Base-by-base conservation (phyloP, 2,113 vertebrate genomes). In the Lampris megalopsis region DNA sequence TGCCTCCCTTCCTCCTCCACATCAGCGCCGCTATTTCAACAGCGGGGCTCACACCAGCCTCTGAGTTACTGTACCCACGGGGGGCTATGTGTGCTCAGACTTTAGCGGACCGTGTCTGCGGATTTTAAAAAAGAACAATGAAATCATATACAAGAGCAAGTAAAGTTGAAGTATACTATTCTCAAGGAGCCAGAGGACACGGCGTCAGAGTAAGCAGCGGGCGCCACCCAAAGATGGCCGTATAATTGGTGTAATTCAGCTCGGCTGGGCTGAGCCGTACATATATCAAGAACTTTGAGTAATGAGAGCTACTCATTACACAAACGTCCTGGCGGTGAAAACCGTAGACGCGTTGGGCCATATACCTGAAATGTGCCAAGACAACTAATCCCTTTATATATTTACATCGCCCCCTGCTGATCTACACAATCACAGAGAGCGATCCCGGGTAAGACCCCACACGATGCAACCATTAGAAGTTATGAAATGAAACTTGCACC, bases 361-460 rank as follows among this genome's bases (percentile, higher is more conserved):
- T 63, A 78, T 81, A 69, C 47, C 68, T 70, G 82, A 66, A 63
- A 82, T 68, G 58, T 57, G 43, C 57, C 1, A 3, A 45, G 42
- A 49, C 63, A 50, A 41, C 52, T 24, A 1, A 47, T 70, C 60
- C 68, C 13, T 48, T 67, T 40, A 63, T 57, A 69, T 78, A 24
- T 24, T 24, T 24, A 24, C 24, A 24, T 24, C 24, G 36, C 77
- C 69, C 75, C 68, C 75, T 11, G 43, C 74, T 53, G 67, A 64
- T 67, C 67, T 6, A 70, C 24, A 70, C 70, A 45, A 50, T 71
- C 74, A 66, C 63, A 66, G 49, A 24, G 69, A 59, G 59, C 48
- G 57, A 75, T 65, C 68, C 60, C 71, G 57, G 79, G 68, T 84
- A 43, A 62, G 76, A 75, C 80, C 75, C 75, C 81, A 82, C 82